Conservation (phyloP, 30 jellyfish, hydroid and myxozoan genomes). For the Pelagia noctiluca region DNA sequence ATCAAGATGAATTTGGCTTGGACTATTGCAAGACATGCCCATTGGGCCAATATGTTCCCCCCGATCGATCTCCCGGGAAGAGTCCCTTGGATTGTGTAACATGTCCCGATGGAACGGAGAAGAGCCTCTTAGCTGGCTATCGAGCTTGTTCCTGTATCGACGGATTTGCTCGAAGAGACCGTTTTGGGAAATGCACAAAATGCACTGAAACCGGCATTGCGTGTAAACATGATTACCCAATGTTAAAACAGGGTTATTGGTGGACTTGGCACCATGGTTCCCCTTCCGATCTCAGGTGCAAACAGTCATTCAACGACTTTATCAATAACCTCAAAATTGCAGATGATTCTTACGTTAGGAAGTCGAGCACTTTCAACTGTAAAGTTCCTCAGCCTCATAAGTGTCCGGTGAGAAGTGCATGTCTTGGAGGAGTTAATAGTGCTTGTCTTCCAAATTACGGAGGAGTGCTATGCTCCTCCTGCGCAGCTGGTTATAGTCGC, state of each 20-base stretch:
- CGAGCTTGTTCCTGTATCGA: conserved; percentile 52
- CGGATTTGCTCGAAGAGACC: conserved; percentile 39
- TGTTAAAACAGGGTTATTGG: conserved; percentile 48
- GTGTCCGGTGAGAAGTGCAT: conserved; percentile 45
- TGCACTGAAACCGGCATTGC: conserved; percentile 30
- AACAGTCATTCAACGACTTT: neutral
- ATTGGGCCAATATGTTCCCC: conserved; percentile 50
- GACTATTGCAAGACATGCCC: conserved; percentile 50
- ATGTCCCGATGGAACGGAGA: conserved; percentile 63
- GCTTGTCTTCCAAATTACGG: conserved; percentile 26
- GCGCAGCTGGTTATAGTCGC: conserved; percentile 26
- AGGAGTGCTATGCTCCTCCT: conserved; percentile 54
- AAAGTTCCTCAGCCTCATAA: conserved; percentile 31
- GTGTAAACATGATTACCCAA: conserved; percentile 38
- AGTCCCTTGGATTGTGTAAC: conserved; percentile 45
- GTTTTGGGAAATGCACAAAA: conserved; percentile 51
- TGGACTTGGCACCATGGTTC: conserved; percentile 27
- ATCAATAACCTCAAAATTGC: conserved; percentile 10
- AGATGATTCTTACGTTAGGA: conserved; percentile 7
- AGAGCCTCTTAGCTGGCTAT: conserved; percentile 25
- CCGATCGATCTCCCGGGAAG: conserved; percentile 42
- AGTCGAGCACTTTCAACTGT: conserved; percentile 13
- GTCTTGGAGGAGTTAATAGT: conserved; percentile 56
- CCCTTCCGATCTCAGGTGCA: neutral
- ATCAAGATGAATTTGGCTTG: conserved; percentile 45